These are phyloP conservation scores for Centropristis striata DNA, from an alignment of 2,113 vertebrate species.

Conservation along the genomic window DNA sequence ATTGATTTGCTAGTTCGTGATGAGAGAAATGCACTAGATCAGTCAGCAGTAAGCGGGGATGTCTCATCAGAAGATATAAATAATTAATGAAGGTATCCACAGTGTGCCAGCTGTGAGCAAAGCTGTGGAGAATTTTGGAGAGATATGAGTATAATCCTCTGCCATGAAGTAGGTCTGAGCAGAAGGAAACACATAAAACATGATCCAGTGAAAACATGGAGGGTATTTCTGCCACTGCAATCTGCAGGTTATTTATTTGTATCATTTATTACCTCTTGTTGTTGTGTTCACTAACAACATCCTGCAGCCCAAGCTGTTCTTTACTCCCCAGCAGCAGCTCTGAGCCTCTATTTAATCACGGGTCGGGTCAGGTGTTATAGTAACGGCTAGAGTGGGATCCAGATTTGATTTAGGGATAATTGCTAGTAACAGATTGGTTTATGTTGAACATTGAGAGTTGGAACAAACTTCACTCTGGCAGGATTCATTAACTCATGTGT, in stretches of 20 bases:
- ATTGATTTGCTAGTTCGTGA: too few relatives aligned
- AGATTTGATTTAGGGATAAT: not conserved
- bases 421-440: not conserved
- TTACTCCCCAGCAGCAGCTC: not conserved
- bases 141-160: not conserved
- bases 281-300: not conserved
- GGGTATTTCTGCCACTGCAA: not conserved
- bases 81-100: not conserved
- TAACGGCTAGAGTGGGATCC: not conserved
- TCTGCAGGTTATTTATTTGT: constrained; percentile 3
- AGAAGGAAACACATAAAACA: not conserved
- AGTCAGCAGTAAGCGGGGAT: too few relatives aligned
- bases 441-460: not conserved
- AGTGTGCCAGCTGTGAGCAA: not conserved
- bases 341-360: not conserved
- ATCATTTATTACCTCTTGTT: not conserved
- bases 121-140: not conserved
- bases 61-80: not conserved
- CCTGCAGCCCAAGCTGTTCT: too few relatives aligned
- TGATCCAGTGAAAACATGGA: not conserved
- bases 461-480: not conserved
- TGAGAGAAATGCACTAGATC: too few relatives aligned
- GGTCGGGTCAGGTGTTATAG: not conserved
- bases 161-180: not conserved
- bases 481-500: not conserved